Evolutionary conservation across 92 coral and sea anemone genomes (phyloP).

Genomic region (Epizoanthus ramosus): DNA sequence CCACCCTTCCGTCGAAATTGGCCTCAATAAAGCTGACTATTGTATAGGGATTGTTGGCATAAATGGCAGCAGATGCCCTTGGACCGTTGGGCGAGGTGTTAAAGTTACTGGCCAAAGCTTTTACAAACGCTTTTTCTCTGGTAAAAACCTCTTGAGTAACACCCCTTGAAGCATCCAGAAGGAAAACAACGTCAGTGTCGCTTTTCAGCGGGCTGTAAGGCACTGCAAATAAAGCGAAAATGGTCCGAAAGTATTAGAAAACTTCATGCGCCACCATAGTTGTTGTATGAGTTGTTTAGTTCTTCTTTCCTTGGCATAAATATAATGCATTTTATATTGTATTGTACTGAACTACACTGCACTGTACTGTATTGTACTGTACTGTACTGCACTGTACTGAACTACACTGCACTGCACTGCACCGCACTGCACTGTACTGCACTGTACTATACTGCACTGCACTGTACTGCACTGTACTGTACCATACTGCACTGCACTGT

Average conservation of each 20-base stretch:
- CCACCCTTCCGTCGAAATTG: conserved; percentile 62
- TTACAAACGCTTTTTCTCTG: conserved; percentile 70
- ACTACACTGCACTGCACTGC: too few species aligned
- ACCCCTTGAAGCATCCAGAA: conserved; percentile 85
- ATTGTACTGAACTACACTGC: too few species aligned
- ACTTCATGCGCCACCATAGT: too few species aligned
- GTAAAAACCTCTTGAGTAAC: conserved; percentile 52
- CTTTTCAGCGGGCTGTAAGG: conserved; percentile 15
- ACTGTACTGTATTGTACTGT: too few species aligned
- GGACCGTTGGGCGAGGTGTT: conserved; percentile 65
- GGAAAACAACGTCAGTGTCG: conserved; percentile 71
- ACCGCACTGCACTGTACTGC: too few species aligned
- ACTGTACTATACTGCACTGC: not conserved
- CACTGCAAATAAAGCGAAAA: not conserved
- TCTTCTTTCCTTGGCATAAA: too few species aligned
- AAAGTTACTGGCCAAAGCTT: conserved; percentile 61
- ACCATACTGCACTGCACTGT: not conserved
- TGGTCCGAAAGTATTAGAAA: too few species aligned
- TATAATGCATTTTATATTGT: too few species aligned
- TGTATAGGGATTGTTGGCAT: conserved; percentile 55
- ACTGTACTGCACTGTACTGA: too few species aligned
- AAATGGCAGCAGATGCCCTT: conserved; percentile 77
- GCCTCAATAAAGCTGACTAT: conserved; percentile 61
- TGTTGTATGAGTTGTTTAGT: too few species aligned
- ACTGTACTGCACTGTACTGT: not conserved